Evolutionary conservation across 2,113 vertebrate species (phyloP).

Genomic region (Centropus unirufus): DNA sequence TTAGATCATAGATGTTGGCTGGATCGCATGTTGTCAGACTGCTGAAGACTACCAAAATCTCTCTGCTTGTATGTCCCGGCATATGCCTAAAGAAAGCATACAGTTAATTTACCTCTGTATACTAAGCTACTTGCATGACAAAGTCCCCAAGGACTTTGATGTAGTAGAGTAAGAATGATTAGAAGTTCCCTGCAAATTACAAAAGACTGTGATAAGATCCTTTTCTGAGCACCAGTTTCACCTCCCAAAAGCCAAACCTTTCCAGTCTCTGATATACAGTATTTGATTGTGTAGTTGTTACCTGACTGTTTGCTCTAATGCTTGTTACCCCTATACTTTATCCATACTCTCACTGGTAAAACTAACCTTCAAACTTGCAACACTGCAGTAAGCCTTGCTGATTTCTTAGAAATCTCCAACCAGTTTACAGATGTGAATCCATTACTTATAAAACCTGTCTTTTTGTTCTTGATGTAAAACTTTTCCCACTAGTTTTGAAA

Average conservation of each 20-base stretch:
- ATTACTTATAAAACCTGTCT: not conserved
- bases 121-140: not conserved
- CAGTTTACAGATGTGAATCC: not conserved
- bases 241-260: not conserved
- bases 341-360: not conserved
- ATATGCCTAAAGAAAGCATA: slow-evolving; percentile 85
- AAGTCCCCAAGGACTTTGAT: not conserved
- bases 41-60: slow-evolving; percentile 93
- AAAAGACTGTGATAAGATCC: not conserved
- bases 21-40: slow-evolving; percentile 98
- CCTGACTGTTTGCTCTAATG: not conserved
- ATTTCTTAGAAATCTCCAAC: not conserved
- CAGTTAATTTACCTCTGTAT: not conserved
- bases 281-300: not conserved
- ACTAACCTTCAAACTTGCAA: not conserved
- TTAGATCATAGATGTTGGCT: slow-evolving; percentile 92
- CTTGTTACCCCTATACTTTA: not conserved
- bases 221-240: not conserved
- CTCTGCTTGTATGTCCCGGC: slow-evolving; percentile 95
- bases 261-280: not conserved
- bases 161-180: not conserved
- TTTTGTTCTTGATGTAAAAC: not conserved
- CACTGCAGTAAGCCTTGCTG: not conserved
- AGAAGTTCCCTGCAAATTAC: not conserved
- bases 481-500: not conserved